Evolutionary conservation across 2,797 vertebrate species (phyloP), one percentile per base, ranked within the genome.

Genomic region (Gallinago solitaria): DNA sequence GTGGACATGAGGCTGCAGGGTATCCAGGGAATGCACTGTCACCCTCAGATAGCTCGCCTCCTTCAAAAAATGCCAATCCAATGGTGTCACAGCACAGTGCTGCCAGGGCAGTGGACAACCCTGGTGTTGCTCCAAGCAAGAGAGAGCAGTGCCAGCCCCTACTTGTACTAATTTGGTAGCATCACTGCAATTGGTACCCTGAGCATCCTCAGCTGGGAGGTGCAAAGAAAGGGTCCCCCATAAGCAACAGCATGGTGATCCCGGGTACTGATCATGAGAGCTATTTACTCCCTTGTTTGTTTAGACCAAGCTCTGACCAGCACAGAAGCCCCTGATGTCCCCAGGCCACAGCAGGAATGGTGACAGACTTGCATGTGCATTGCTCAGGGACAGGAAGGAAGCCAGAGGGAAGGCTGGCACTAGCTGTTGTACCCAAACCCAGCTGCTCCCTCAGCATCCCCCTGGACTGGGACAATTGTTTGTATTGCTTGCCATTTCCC

Each of bases 21-120:
- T 50, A 11, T 51, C 63, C 48, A 33, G 35, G 0, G 1, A 50
- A 71, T 11, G 24, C n/a, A 51, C 37, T 45, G 57, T 28, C 37
- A 56, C 9, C 16, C 57, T 53, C 0, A 0, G 10, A 70, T 2
- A 12, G 16, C 8, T 73, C 8, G 5, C 39, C 16, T 78, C 32
- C 68, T 85, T 77, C 39, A 61, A 35, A 61, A 90, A 74, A 48
- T 12, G 59, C 56, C 2, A 3, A 18, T 21, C 15, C 53, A 76
- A 5, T 16, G 43, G 35, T 25, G 28, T 27, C 69, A 64, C 24
- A 75, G 28, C 19, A 30, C 1, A 88, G 48, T 1, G 3, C 57
- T 67, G 43, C 19, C 74, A 67, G 47, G 21, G 14, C n/a, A 56
- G 43, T 5, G 47, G 51, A 61, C 12, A 63, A 57, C 27, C 10